A percentile compares a stretch with the other conserved stretches of the same genome.
Conservation (phyloP, 2,888 invertebrate genomes). For the Graphium colonna region DNA sequence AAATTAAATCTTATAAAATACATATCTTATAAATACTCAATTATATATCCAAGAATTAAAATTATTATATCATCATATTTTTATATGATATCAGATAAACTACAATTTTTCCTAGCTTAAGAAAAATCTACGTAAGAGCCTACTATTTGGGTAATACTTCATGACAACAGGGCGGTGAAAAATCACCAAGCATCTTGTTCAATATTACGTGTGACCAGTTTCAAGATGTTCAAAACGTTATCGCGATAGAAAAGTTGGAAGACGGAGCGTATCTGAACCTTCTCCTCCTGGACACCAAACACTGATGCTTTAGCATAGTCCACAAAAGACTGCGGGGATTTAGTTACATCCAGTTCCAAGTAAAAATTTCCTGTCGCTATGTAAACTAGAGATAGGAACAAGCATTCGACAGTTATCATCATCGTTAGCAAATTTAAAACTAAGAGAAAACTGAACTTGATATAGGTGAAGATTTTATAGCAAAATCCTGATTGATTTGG, state of each 20-base stretch:
- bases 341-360: constrained; percentile 46
- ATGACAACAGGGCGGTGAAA: too few species aligned
- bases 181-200: not conserved
- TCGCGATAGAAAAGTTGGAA: constrained; percentile 44
- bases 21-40: too few species aligned
- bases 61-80: too few species aligned
- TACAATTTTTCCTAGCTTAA: too few species aligned
- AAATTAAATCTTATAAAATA: too few species aligned
- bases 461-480: too few species aligned
- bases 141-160: too few species aligned
- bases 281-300: constrained; percentile 46
- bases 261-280: constrained; percentile 47
- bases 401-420: constrained; percentile 39
- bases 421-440: constrained; percentile 43
- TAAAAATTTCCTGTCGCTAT: constrained; percentile 46
- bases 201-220: constrained; percentile 35
- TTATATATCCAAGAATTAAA: too few species aligned
- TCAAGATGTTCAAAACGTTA: constrained; percentile 48
- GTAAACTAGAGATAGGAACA: constrained; percentile 44
- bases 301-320: constrained; percentile 42
- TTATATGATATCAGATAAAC: too few species aligned
- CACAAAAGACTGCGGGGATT: constrained; percentile 41
- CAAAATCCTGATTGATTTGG: too few species aligned
- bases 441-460: constrained; percentile 47
- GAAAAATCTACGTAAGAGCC: too few species aligned